Percentiles rank a stretch among this genome's conserved stretches.
phyloP scores from a whole-genome alignment of 1,140 invertebrate genomes.

The Hylaeus anthracinus region DNA sequence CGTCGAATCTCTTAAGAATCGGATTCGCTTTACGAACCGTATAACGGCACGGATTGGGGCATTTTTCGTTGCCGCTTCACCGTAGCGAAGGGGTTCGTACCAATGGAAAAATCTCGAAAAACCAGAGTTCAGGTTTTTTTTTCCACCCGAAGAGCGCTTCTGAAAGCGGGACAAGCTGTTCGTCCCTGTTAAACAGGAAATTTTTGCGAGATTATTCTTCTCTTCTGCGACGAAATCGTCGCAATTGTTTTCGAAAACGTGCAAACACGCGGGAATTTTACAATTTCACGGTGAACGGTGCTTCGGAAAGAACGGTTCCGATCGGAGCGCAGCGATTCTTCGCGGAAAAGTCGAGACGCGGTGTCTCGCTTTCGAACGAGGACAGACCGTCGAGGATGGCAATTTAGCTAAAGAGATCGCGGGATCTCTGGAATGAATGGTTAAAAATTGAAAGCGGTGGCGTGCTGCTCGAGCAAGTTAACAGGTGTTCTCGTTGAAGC shows the following conservation, averaged over 20 bases:
- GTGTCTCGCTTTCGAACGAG: neutral
- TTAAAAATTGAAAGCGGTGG: slow-evolving; percentile 1
- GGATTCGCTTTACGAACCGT: too few species aligned
- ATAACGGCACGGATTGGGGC: too few species aligned
- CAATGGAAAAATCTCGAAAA: neutral
- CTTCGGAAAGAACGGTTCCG: neutral
- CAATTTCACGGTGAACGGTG: neutral
- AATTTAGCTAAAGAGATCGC: neutral
- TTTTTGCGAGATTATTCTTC: slow-evolving; percentile 1
- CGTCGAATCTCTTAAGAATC: too few species aligned
- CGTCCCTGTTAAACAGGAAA: neutral
- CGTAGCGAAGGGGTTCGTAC: neutral
- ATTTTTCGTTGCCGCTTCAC: too few species aligned
- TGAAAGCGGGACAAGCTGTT: too few species aligned
- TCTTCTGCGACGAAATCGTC: neutral
- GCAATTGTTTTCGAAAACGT: neutral
- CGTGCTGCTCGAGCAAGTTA: slow-evolving; percentile 3
- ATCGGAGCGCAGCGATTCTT: neutral
- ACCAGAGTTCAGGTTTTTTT: too few species aligned
- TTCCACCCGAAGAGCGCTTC: too few species aligned
- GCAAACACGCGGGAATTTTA: neutral
- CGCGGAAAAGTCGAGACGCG: too few species aligned
- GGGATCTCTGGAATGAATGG: neutral
- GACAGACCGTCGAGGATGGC: neutral
- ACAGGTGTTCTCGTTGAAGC: slow-evolving; percentile 1